Percentiles rank a stretch among this genome's conserved stretches.
phyloP scores from a whole-genome alignment of 2,113 vertebrate genomes.

The Cavia porcellus region DNA sequence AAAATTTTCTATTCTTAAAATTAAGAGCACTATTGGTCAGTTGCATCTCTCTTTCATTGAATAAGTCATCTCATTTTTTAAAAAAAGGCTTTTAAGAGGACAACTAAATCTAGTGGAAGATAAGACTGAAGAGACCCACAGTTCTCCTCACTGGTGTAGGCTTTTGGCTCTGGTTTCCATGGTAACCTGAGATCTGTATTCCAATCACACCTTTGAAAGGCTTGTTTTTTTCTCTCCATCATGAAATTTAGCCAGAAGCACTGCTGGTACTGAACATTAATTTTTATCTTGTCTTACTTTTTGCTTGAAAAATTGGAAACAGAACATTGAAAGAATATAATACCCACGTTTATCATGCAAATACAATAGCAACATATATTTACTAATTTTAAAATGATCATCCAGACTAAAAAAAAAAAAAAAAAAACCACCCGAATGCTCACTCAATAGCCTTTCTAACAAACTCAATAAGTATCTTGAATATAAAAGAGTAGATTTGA shows the following conservation, averaged over 20 bases:
- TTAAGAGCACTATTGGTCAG: neutral
- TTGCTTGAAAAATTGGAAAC: neutral
- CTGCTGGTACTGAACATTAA: neutral
- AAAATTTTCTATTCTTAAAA: neutral
- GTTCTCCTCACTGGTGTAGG: constrained; percentile 1
- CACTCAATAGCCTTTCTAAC: neutral
- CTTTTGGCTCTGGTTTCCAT: constrained; percentile 71
- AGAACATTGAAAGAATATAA: neutral
- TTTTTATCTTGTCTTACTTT: constrained; percentile 18
- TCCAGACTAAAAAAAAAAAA: neutral
- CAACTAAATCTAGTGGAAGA: constrained; percentile 4
- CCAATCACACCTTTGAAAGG: constrained; percentile 60
- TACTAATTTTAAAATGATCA: neutral
- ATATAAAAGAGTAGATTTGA: neutral
- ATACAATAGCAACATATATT: neutral
- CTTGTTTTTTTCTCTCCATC: constrained; percentile 59
- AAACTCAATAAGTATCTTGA: neutral
- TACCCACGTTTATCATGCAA: neutral
- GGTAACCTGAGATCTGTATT: constrained; percentile 78
- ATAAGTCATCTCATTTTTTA: neutral
- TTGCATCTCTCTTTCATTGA: constrained; percentile 36
- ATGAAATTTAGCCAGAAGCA: constrained; percentile 56
- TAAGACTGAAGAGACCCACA: neutral
- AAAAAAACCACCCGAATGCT: neutral
- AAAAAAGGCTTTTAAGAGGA: constrained; percentile 10